Percentiles rank a stretch among this genome's conserved stretches.
These are phyloP conservation scores for Sesamia nonagrioides DNA, from an alignment of 1,140 invertebrate species.

Conservation along the genomic window DNA sequence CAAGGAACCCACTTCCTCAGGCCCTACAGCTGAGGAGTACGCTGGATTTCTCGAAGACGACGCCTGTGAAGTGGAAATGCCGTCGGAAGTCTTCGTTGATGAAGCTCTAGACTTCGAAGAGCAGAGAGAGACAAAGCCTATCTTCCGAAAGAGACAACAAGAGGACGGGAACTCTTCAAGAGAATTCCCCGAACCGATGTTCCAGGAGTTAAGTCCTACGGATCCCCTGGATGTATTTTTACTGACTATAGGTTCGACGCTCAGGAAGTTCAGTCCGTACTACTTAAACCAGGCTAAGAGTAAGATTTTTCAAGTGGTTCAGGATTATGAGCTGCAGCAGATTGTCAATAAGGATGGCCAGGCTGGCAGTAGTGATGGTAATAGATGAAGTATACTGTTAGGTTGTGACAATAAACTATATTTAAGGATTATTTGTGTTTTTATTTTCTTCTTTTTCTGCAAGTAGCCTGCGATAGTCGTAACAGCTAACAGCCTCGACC, in stretches of 20 bases:
- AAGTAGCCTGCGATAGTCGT: too few species aligned
- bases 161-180: constrained; percentile 22
- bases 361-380: constrained; percentile 55
- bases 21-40: constrained; percentile 62
- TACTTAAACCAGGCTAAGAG: constrained; percentile 81
- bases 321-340: constrained; percentile 81
- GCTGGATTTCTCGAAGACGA: constrained; percentile 67
- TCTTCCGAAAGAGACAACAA: constrained; percentile 54
- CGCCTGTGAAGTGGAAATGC: constrained; percentile 62
- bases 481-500: too few species aligned
- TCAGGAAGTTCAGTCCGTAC: constrained; percentile 78
- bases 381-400: constrained; percentile 52
- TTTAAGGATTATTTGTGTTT: background rate
- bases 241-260: constrained; percentile 74
- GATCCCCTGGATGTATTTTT: constrained; percentile 79
- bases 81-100: constrained; percentile 62
- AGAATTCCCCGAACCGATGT: constrained; percentile 44
- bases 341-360: constrained; percentile 74
- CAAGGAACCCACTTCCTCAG: constrained; percentile 58
- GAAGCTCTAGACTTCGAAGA: constrained; percentile 57
- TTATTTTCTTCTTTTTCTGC: constrained; percentile 9
- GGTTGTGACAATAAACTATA: constrained; percentile 36
- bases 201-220: constrained; percentile 69
- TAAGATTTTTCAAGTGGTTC: constrained; percentile 81
- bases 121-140: constrained; percentile 63